These are phyloP conservation scores for Limnothrissa miodon DNA, from an alignment of 2,113 vertebrate genomes.

Conservation along the genomic window DNA sequence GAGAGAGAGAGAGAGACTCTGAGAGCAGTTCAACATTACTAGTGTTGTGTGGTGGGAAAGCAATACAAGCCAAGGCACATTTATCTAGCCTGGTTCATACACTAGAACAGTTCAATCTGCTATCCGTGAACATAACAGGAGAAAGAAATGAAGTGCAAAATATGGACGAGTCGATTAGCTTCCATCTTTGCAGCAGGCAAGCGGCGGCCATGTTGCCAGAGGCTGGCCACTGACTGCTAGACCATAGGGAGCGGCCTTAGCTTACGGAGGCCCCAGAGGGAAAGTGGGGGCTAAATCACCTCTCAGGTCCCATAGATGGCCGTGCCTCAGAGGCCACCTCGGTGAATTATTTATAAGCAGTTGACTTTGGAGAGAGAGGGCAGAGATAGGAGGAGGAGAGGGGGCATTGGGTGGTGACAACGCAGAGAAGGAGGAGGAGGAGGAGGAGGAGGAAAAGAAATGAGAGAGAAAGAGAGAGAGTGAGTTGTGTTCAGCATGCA, in stretches of 20 bases:
- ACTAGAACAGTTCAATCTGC: too few relatives aligned
- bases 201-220: neutral
- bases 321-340: conserved; percentile 46
- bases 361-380: conserved; percentile 48
- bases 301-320: conserved; percentile 60
- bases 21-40: too few relatives aligned
- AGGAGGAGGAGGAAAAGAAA: conserved; percentile 31
- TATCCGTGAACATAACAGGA: too few relatives aligned
- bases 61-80: too few relatives aligned
- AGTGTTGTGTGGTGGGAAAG: too few relatives aligned
- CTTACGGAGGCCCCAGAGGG: conserved; percentile 43
- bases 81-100: too few relatives aligned
- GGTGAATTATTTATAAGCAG: conserved; percentile 70
- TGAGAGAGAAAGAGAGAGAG: neutral
- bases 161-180: neutral
- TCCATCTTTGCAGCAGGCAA: neutral
- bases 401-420: too few relatives aligned
- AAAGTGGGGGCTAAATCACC: conserved; percentile 62
- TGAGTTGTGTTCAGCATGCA: neutral
- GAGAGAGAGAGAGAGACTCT: too few relatives aligned
- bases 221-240: conserved; percentile 34
- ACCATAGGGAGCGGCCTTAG: conserved; percentile 60
- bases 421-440: neutral
- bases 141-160: too few relatives aligned
- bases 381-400: conserved; percentile 39